phyloP scores from a whole-genome alignment of 64 coral and sea anemone genomes.

The Pachyseris speciosa region DNA sequence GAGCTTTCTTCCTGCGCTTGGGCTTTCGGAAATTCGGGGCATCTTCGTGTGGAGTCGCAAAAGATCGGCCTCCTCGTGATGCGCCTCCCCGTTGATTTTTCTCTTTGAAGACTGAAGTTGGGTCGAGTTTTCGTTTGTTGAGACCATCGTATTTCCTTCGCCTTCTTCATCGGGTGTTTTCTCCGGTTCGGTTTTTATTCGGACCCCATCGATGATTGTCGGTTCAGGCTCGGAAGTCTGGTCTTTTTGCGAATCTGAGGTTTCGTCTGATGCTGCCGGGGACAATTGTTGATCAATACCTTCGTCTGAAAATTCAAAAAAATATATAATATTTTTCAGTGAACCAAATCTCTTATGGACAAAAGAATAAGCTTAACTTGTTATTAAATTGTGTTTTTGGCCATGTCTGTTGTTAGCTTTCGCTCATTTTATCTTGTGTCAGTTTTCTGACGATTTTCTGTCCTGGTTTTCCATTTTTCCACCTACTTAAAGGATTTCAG shows the following conservation, averaged over 20 bases:
- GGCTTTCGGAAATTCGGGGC: conserved; percentile 63
- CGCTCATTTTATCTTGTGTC: too few relatives aligned
- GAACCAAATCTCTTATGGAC: conserved; percentile 1
- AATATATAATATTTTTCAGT: too few relatives aligned
- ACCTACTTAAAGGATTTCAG: too few relatives aligned
- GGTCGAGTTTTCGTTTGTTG: conserved; percentile 2
- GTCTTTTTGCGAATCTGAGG: conserved; percentile 26
- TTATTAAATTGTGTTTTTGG: too few relatives aligned
- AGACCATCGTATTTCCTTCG: not conserved
- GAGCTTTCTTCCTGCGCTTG: conserved; percentile 58
- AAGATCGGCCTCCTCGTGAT: conserved; percentile 46
- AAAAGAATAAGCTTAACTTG: not conserved
- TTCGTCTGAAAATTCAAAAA: conserved; percentile 47
- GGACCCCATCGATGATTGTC: conserved; percentile 56
- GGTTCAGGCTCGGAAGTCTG: conserved; percentile 4
- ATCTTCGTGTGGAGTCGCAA: conserved; percentile 52
- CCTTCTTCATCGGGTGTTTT: conserved; percentile 44
- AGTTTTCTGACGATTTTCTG: too few relatives aligned
- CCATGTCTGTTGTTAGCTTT: too few relatives aligned
- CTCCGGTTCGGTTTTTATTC: conserved; percentile 87
- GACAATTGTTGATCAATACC: conserved; percentile 33
- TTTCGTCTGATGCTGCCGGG: conserved; percentile 44
- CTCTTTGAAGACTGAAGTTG: conserved; percentile 60
- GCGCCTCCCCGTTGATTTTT: conserved; percentile 63
- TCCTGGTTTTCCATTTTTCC: too few relatives aligned